A percentile compares a stretch with the other conserved stretches of the same genome.
Conservation (phyloP, 2,888 invertebrate species). For the Amiota mariae region DNA sequence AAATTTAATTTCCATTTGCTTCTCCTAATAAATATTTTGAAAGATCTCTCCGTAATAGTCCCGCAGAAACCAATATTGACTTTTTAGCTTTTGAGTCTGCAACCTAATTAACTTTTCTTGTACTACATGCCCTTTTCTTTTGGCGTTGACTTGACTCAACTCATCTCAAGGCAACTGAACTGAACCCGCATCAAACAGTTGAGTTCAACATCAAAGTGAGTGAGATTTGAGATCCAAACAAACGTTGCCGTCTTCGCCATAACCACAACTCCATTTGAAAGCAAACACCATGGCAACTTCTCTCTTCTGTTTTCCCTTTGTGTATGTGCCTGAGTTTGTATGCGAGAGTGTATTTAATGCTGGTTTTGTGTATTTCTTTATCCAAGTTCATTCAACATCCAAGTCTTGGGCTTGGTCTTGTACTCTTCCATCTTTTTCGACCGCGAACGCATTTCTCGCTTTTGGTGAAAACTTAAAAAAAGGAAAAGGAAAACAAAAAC, state of each 20-base stretch:
- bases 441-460: constrained; percentile 13
- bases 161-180: constrained; percentile 3
- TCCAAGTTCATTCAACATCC: neutral
- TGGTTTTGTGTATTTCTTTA: neutral
- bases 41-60: neutral
- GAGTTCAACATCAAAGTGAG: constrained; percentile 19
- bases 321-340: neutral
- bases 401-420: neutral
- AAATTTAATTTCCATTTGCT: no score
- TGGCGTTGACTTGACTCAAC: neutral
- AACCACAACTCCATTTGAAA: neutral
- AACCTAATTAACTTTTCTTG: constrained; percentile 27
- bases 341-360: constrained; percentile 2
- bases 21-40: neutral
- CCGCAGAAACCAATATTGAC: constrained; percentile 23
- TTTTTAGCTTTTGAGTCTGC: constrained; percentile 23
- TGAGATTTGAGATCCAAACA: no score
- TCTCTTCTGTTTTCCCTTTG: neutral
- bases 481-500: constrained; percentile 3
- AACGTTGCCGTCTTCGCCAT: neutral
- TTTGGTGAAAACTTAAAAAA: constrained; percentile 25
- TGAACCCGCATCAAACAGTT: constrained; percentile 23
- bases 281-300: constrained; percentile 15
- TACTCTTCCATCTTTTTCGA: neutral
- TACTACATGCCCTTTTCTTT: neutral